Conservation (phyloP, 1,140 invertebrate genomes). For the Camponotus pennsylvanicus region DNA sequence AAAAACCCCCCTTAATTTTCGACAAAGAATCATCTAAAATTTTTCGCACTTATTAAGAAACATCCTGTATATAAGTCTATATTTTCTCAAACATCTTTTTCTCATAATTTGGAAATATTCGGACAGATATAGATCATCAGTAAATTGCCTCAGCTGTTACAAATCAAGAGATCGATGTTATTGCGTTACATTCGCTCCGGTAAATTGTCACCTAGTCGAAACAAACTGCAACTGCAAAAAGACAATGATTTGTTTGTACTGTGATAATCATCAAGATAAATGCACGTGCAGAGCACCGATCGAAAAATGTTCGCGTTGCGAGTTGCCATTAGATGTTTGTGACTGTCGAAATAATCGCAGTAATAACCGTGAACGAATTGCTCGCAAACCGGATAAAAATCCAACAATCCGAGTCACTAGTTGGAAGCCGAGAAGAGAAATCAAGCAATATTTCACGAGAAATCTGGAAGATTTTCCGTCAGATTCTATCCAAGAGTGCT, state of each 20-base stretch:
- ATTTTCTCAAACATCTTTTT: not conserved
- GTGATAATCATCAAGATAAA: constrained; percentile 68
- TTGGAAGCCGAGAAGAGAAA: constrained; percentile 72
- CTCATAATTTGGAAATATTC: not conserved
- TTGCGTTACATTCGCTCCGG: not conserved
- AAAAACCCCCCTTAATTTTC: too few relatives aligned
- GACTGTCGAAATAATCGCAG: constrained; percentile 54
- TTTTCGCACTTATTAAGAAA: too few relatives aligned
- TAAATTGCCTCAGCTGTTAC: constrained; percentile 2
- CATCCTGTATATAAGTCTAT: not conserved
- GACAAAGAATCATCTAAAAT: too few relatives aligned
- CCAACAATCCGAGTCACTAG: constrained; percentile 68
- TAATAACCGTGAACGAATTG: constrained; percentile 36
- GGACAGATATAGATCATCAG: constrained; percentile 23
- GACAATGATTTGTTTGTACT: constrained; percentile 74
- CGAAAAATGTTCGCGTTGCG: constrained; percentile 68
- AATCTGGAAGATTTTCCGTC: constrained; percentile 24
- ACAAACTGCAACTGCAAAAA: constrained; percentile 12
- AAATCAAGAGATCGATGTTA: constrained; percentile 23
- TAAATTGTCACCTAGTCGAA: not conserved
- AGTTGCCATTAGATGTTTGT: constrained; percentile 66
- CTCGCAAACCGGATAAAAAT: constrained; percentile 39
- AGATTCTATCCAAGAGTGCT: constrained; percentile 54
- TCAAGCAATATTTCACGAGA: constrained; percentile 69
- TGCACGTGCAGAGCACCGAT: constrained; percentile 70